Evolutionary conservation across 2,888 invertebrate genomes (phyloP).

Genomic region (Miltochrista miniata): DNA sequence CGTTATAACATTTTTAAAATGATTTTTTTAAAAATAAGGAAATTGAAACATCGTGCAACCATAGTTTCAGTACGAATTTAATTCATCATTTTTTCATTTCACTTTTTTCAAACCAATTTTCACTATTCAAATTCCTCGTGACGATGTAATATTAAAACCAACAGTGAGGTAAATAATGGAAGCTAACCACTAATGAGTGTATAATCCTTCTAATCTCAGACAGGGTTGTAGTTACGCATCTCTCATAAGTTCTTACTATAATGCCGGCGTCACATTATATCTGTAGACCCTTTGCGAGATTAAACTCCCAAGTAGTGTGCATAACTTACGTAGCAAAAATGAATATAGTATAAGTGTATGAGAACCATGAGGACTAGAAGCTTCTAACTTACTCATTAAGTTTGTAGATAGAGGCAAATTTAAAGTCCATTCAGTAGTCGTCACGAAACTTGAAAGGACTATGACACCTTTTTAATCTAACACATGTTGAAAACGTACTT

Average conservation of each 20-base stretch:
- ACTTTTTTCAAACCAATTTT: no score
- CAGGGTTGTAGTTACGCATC: slow-evolving; percentile 43
- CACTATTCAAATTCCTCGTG: no score
- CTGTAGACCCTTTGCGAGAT: slow-evolving; percentile 33
- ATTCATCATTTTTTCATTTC: no score
- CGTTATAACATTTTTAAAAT: no score
- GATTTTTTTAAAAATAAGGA: no score
- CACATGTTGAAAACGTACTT: no score
- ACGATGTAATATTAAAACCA: no score
- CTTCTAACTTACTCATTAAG: neutral
- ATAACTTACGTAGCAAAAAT: slow-evolving; percentile 24
- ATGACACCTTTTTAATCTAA: no score
- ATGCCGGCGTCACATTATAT: slow-evolving; percentile 40
- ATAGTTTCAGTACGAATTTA: no score
- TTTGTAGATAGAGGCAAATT: neutral
- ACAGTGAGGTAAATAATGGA: neutral
- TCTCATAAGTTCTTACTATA: slow-evolving; percentile 30
- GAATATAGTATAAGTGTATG: slow-evolving; percentile 5
- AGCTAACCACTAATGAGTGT: slow-evolving; percentile 22
- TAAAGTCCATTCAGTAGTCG: no score
- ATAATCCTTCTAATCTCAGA: slow-evolving; percentile 24
- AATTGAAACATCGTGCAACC: no score
- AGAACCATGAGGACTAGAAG: neutral
- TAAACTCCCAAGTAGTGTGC: slow-evolving; percentile 41
- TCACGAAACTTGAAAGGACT: no score